Conservation (phyloP, 2,797 vertebrate genomes). For the Cirrhinus mrigala region DNA sequence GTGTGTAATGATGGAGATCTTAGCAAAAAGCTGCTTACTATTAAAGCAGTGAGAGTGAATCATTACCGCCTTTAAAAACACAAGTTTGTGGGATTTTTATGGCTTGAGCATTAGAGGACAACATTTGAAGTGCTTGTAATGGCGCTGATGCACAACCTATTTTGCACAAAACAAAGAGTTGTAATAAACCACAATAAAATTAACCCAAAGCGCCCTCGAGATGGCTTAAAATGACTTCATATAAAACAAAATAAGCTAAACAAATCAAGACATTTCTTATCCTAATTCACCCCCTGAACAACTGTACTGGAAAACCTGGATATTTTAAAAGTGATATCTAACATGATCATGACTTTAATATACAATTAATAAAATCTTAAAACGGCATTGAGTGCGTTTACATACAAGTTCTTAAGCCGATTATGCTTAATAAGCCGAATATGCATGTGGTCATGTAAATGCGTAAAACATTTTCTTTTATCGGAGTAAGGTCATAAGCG, state of each 20-base stretch:
- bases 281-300: not conserved
- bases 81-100: conserved; percentile 25
- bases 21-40: conserved; percentile 25
- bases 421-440: no score
- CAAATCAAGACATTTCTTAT: not conserved
- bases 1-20: conserved; percentile 7
- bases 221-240: not conserved
- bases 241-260: not conserved
- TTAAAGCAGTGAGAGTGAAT: conserved; percentile 12
- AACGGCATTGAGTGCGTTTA: not conserved
- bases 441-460: no score
- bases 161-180: not conserved
- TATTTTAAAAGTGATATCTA: not conserved
- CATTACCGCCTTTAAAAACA: conserved; percentile 25
- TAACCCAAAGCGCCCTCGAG: not conserved
- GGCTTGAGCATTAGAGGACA: conserved; percentile 8
- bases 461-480: no score
- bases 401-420: no score
- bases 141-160: not conserved
- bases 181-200: conserved; percentile 1
- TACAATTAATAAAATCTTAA: not conserved
- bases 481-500: no score
- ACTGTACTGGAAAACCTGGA: not conserved
- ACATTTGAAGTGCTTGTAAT: not conserved
- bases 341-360: not conserved